These are phyloP conservation scores for Thereva nobilitata DNA, from an alignment of 2,888 invertebrate species.

Conservation along the genomic window DNA sequence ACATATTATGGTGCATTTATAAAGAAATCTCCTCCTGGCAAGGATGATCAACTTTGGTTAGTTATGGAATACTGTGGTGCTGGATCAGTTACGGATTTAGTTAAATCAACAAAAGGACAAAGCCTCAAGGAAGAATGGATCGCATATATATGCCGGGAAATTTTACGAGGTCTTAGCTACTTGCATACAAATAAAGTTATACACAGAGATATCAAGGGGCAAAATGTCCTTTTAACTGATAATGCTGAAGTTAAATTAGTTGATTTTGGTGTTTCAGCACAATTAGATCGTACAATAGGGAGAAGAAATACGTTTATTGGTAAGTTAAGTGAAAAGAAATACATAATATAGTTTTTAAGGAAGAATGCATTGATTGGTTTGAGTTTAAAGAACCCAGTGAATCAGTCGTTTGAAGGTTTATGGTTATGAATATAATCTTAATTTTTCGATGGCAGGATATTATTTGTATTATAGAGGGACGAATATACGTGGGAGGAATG, in stretches of 20 bases:
- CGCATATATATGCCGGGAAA: constrained; percentile 97
- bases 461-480: too few relatives aligned
- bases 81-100: constrained; percentile 97
- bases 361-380: too few relatives aligned
- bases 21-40: constrained; percentile 97
- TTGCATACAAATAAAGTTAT: constrained; percentile 99
- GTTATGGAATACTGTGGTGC: constrained; percentile 99
- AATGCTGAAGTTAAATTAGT: constrained; percentile 99
- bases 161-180: constrained; percentile 92
- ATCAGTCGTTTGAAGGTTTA: too few relatives aligned
- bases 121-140: constrained; percentile 99
- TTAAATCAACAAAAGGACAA: constrained; percentile 98
- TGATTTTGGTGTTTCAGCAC: constrained; percentile 99
- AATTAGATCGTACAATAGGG: constrained; percentile 98
- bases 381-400: too few relatives aligned
- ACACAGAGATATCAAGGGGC: constrained; percentile 98
- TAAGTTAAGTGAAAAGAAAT: constrained; percentile 42
- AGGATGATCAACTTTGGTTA: constrained; percentile 99
- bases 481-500: too few relatives aligned
- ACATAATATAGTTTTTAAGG: neutral
- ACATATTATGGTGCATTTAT: constrained; percentile 99
- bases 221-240: constrained; percentile 98
- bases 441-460: too few relatives aligned
- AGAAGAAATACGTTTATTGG: constrained; percentile 96
- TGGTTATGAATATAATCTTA: too few relatives aligned